Conservation (phyloP, 2,888 invertebrate species). For the Ptilodon capucinus region DNA sequence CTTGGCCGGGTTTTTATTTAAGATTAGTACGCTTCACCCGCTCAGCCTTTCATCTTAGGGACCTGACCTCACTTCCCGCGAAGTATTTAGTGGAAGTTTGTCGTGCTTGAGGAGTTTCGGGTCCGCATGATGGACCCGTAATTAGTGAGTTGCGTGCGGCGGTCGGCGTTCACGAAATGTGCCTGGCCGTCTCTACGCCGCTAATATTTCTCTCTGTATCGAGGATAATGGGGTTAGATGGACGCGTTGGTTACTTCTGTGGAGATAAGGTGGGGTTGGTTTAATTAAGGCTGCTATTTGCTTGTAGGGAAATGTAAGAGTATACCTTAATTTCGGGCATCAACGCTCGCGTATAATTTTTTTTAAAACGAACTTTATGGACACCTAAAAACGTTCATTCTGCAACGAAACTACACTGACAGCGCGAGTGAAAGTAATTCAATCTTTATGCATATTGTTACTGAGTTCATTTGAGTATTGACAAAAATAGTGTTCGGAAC, state of each 20-base stretch:
- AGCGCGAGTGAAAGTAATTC: no score
- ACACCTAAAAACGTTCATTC: no score
- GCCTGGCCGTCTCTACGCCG: constrained; percentile 15
- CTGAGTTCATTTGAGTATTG: no score
- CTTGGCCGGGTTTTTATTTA: no score
- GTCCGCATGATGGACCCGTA: constrained; percentile 44
- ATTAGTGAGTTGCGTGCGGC: constrained; percentile 43
- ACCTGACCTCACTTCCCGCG: constrained; percentile 3
- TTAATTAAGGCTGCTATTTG: background rate
- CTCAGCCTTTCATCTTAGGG: background rate
- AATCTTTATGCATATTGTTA: no score
- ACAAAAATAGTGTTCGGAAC: no score
- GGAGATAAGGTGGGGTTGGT: background rate
- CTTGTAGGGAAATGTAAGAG: background rate
- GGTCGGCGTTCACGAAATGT: constrained; percentile 26
- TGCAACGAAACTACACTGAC: no score
- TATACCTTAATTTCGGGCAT: no score
- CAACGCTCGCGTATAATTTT: no score
- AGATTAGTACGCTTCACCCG: background rate
- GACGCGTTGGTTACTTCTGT: constrained; percentile 4
- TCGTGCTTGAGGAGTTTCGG: constrained; percentile 37
- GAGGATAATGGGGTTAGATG: constrained; percentile 23
- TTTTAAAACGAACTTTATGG: no score
- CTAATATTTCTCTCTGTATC: constrained; percentile 26
- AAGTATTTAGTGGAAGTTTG: constrained; percentile 45